Base-by-base conservation (phyloP, 2,888 invertebrate genomes). In the Drosophila parthenogenetica region DNA sequence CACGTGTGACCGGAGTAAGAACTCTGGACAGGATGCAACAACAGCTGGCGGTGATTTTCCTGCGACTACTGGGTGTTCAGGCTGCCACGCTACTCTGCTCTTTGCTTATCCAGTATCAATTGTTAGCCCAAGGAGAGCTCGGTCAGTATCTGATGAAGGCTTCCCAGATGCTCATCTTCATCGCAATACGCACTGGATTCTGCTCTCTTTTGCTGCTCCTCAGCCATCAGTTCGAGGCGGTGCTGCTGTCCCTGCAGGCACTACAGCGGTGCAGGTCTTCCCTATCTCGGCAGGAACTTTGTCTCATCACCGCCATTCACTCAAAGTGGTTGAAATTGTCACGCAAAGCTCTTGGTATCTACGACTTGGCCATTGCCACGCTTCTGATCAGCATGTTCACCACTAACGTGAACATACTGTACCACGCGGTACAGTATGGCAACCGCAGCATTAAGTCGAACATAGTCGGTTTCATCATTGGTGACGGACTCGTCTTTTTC, bases 371-470 rank as follows among this genome's bases (percentile, higher is more conserved):
- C 14, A 66, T 71, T 46, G 67, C 72, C 14, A 61, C 42, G 2
- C 4, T 78, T 0, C 61, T 84, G 7, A 2, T 71, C 1, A 70
- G 69, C 11, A 61, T 84, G 57, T 84, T 89, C 14, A 50, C 59
- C 3, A 5, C 14, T 11, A 79, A 64, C 7, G 51, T 87, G 4
- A 79, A 5, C 16, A 65, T 82, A 1, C 43, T 89, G 1, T 90
- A 90, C 39, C 77, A 82, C 14, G 77, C 75, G 4, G 72, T 90
- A 0, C 77, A 79, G 35, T 80, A 59, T 16, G 3, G 14, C 5
- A 82, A 87, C 10, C 4, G 35, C 0, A 57, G 60, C 3, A 67
- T 84, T 1, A 17, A 69, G 10, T 45, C 75, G 0, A 22, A 66
- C 5, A 2, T 2, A 1, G 54, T 48, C 53, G 58, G 62, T 5